Evolutionary conservation across 2,888 invertebrate genomes (phyloP), one percentile per base, ranked within the genome.

Genomic region (Lithosia quadra): DNA sequence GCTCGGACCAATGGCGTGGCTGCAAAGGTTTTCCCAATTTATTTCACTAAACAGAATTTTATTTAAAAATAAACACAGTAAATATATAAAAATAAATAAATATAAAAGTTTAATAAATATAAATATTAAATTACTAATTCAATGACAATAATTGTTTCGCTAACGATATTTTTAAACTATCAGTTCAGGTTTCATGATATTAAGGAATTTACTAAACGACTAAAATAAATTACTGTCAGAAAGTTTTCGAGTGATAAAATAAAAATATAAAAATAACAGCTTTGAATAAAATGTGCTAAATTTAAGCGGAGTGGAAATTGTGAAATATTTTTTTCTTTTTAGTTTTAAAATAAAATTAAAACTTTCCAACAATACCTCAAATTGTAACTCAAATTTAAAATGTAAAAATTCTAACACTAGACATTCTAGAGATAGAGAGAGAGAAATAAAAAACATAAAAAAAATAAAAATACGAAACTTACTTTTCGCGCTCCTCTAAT

Each of bases 401-500:
- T 55, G 15, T n/a, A 28, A 80, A 61, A 73, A 53, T 7, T 58
- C 65, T 65, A 65, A 22, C 13, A 75, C 77, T 83, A 81, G 71
- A 70, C 74, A 78, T 71, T 78, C 74, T 74, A 73, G 53, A 74
- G 53, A 76, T 60, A 76, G 67, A 73, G 74, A 71, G 63, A 67
- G 64, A 68, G 2, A 71, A 70, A 74, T 71, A 72, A 77, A 67
- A 71, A 71, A 72, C 0, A 68, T 58, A 39, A 67, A 59, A 71
- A 64, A 24, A n/a, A n/a, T n/a, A n/a, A 58, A 74, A 74, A 68
- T 70, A 71, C 76, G 64, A 81, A 92, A 97, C 97, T 97, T 96
- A 97, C 97, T 97, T 97, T 95, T 97, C 97, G 89, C 97, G 96
- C 93, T 97, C 97, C 93, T 97, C 97, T 96, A 97, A 95, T 90